These are phyloP conservation scores for Cheirogaleus medius DNA, from an alignment of 2,113 vertebrate genomes.

Conservation along the genomic window DNA sequence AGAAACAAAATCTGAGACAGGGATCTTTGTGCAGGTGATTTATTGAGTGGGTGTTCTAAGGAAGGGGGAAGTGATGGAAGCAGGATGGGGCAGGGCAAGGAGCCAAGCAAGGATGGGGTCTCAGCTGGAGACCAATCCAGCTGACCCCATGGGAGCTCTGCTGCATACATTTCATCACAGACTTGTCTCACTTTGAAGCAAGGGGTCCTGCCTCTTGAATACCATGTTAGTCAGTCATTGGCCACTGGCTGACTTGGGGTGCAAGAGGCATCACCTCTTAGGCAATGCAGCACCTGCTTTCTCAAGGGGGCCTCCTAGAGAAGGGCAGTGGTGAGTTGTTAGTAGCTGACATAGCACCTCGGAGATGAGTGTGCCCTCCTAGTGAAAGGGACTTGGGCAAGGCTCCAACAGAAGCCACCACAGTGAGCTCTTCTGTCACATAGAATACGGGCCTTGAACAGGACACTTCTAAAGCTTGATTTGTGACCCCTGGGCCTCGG, in stretches of 20 bases:
- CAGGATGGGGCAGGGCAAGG: background rate
- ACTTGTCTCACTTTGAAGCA: background rate
- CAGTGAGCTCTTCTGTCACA: background rate
- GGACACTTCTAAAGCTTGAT: background rate
- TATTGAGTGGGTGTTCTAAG: background rate
- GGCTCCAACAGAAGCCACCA: background rate
- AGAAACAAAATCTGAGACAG: background rate
- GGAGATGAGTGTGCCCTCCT: too few species aligned
- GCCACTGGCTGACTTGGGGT: background rate
- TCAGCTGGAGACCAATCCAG: background rate
- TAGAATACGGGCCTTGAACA: background rate
- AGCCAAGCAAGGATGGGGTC: too few species aligned
- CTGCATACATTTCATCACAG: background rate
- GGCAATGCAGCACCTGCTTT: background rate
- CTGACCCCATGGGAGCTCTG: background rate
- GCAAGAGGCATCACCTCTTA: background rate
- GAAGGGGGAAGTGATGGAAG: background rate
- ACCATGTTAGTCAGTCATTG: background rate
- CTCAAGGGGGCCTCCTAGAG: fast-evolving
- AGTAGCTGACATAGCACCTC: background rate
- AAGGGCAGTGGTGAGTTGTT: background rate
- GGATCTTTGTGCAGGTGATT: background rate
- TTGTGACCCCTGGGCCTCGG: background rate
- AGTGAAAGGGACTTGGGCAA: background rate
- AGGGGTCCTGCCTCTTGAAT: background rate